Base-by-base conservation (phyloP, 2,113 vertebrate genomes). In the Urocolius indicus region DNA sequence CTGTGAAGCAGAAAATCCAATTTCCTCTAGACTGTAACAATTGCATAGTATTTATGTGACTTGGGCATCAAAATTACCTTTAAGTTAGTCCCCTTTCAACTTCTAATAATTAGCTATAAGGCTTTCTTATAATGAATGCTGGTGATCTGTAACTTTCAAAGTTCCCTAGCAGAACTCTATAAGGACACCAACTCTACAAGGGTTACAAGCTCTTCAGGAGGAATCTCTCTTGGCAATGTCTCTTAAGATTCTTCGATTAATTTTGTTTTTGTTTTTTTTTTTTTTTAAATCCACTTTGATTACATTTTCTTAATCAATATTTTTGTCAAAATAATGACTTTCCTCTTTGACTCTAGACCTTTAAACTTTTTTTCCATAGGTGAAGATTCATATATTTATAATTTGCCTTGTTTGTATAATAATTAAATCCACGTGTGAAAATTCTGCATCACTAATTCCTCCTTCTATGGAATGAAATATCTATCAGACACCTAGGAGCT, bases 1-100 rank as follows among this genome's bases (percentile, higher is more conserved):
- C 48, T 76, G 16, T 87, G 84, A 89, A 93, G 62, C 67, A 91
- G 78, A 94, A 96, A 96, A 91, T 94, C 49, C 62, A 89, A 51
- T 94, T 91, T 96, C 45, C 58, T 72, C 34, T 84, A 55, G 66
- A 65, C 23, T 45, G 20, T 54, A 91, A 90, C 6, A 55, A 36
- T 41, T 84, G 43, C 29, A 78, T 22, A 74, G 18, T 91, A 91
- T 89, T 94, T 94, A 72, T 91, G 55, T 71, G 77, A 90, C 58
- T 85, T 84, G 16, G 12, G 34, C 55, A 78, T 85, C 52, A 94
- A 94, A 94, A 96, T 79, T 94, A 67, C 66, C 45, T 63, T 38
- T 32, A 94, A 84, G 52, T 94, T 96, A 67, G 72, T 78, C 29
- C 86, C 21, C 4, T 87, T 87, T 91, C 69, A 67, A 24, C 17